phyloP scores from a whole-genome alignment of 2,888 invertebrate species.

The Drosophila melanosoma region DNA sequence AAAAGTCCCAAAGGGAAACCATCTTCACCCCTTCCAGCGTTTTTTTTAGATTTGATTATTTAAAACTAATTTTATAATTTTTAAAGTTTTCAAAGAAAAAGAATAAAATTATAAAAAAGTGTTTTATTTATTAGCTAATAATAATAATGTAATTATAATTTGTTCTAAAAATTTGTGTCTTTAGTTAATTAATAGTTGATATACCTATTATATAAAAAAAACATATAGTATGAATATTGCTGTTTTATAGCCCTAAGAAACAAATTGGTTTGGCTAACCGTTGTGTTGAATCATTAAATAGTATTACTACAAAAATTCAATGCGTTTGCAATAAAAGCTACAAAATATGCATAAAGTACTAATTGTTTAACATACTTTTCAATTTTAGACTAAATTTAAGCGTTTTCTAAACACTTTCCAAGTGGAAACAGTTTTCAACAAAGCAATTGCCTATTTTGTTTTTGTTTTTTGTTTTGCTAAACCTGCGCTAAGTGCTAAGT shows the following conservation, averaged over 20 bases:
- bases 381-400: constrained; percentile 46
- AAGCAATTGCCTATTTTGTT: constrained; percentile 75
- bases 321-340: constrained; percentile 57
- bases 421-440: constrained; percentile 64
- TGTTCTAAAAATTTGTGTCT: constrained; percentile 61
- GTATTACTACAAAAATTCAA: constrained; percentile 38
- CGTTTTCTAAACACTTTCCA: constrained; percentile 64
- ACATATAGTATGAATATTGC: constrained; percentile 63
- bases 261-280: constrained; percentile 38
- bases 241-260: constrained; percentile 51
- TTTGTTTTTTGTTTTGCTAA: constrained; percentile 51
- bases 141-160: constrained; percentile 68
- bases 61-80: background rate
- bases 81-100: constrained; percentile 50
- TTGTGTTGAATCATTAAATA: constrained; percentile 34
- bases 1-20: background rate
- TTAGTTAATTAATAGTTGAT: constrained; percentile 51
- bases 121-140: constrained; percentile 71
- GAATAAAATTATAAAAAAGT: constrained; percentile 62
- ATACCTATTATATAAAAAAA: constrained; percentile 38
- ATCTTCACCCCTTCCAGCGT: background rate
- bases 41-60: background rate
- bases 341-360: constrained; percentile 53
- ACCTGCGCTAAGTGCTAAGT: constrained; percentile 73
- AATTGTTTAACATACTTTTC: constrained; percentile 48